A percentile compares a stretch with the other conserved stretches of the same genome.
Conservation (phyloP, 2,113 vertebrate species). For the Tragelaphus buxtoni region DNA sequence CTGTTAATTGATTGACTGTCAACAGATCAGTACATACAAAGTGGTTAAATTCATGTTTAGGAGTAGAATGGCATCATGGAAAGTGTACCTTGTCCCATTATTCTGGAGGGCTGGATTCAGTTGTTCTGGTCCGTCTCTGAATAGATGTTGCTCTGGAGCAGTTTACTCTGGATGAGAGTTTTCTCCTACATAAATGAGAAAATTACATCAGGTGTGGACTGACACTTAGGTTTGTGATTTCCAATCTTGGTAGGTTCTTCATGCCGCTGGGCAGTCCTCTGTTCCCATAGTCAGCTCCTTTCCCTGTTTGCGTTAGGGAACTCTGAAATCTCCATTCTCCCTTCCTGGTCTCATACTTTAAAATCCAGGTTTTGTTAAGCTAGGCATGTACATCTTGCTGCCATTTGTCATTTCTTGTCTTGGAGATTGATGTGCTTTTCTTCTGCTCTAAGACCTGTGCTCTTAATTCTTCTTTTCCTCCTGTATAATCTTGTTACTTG, state of each 20-base stretch:
- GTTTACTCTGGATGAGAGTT: not conserved
- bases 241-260: not conserved
- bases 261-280: not conserved
- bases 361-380: not conserved
- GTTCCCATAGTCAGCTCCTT: not conserved
- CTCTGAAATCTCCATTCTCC: not conserved
- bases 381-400: not conserved
- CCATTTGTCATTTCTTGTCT: not conserved
- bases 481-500: not conserved
- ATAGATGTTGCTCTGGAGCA: not conserved
- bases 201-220: not conserved
- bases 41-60: not conserved
- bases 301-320: not conserved
- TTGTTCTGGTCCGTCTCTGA: not conserved
- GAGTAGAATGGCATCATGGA: not conserved
- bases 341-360: not conserved
- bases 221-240: not conserved
- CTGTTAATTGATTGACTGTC: not conserved
- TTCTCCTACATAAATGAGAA: not conserved
- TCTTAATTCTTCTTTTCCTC: not conserved
- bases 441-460: not conserved
- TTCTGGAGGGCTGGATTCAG: not conserved
- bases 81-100: not conserved
- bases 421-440: not conserved
- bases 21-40: not conserved